Conservation (phyloP, 1,140 invertebrate genomes). For the Pomacea maculata region DNA sequence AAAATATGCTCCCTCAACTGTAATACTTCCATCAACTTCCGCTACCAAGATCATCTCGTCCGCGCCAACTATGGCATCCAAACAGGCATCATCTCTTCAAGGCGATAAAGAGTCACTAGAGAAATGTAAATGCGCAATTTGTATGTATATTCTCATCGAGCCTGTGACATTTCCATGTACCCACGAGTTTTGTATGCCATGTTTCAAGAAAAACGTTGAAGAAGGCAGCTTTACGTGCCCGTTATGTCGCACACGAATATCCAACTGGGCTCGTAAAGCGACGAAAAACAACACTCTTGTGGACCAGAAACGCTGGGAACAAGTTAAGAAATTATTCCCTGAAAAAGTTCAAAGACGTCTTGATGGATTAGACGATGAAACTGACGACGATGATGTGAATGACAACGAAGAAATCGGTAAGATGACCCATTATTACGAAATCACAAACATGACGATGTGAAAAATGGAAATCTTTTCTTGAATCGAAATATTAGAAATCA, state of each 20-base stretch:
- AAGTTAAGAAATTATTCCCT: constrained; percentile 75
- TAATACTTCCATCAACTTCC: too few species aligned
- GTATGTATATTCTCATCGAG: constrained; percentile 78
- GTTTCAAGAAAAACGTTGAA: constrained; percentile 79
- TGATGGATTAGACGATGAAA: constrained; percentile 70
- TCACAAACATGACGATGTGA: too few species aligned
- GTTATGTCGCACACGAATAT: constrained; percentile 78
- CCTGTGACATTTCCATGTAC: constrained; percentile 82
- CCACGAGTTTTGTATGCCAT: constrained; percentile 79
- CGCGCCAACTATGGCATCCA: neutral
- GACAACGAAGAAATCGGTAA: constrained; percentile 25
- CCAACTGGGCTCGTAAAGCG: constrained; percentile 77
- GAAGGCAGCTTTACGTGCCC: constrained; percentile 81
- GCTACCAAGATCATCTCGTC: too few species aligned
- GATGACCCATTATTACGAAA: neutral
- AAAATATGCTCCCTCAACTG: too few species aligned
- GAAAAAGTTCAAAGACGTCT: constrained; percentile 74
- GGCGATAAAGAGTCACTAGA: constrained; percentile 62
- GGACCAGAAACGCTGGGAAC: constrained; percentile 76
- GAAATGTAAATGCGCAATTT: constrained; percentile 75
- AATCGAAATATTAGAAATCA: too few species aligned
- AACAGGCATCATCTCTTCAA: neutral
- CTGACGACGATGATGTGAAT: constrained; percentile 52
- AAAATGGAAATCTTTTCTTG: too few species aligned
- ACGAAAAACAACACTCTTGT: constrained; percentile 76